These are phyloP conservation scores for Arothron firmamentum DNA, from an alignment of 2,113 vertebrate genomes.

Conservation along the genomic window DNA sequence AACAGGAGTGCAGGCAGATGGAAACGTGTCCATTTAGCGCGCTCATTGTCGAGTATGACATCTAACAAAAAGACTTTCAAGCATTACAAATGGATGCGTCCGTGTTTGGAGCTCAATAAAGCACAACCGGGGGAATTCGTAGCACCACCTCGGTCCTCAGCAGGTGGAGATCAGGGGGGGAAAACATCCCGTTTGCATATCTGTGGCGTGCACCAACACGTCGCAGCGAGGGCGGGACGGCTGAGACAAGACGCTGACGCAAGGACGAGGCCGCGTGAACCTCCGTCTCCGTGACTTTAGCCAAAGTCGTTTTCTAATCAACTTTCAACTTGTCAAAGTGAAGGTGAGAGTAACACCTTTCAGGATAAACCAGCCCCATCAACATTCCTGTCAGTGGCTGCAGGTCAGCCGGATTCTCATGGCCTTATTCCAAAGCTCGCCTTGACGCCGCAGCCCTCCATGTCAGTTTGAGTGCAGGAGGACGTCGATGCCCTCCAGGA, in stretches of 20 bases:
- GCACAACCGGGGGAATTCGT: constrained; percentile 28
- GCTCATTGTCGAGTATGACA: constrained; percentile 36
- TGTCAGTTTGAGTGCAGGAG: constrained; percentile 33
- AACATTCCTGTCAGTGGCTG: constrained; percentile 58
- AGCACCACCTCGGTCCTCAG: constrained; percentile 12
- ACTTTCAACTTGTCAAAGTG: constrained; percentile 49
- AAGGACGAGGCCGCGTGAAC: neutral
- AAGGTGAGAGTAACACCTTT: constrained; percentile 46
- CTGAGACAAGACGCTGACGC: constrained; percentile 37
- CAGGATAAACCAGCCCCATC: constrained; percentile 59
- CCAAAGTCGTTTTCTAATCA: constrained; percentile 64
- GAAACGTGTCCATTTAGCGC: constrained; percentile 22
- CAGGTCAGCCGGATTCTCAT: constrained; percentile 45
- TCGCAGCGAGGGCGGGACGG: constrained; percentile 8
- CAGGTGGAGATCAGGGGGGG: neutral
- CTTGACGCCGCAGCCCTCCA: constrained; percentile 9
- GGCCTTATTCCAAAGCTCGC: constrained; percentile 53
- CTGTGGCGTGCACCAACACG: neutral
- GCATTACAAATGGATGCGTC: constrained; percentile 42
- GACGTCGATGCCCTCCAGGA: constrained; percentile 50
- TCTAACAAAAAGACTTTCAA: constrained; percentile 54
- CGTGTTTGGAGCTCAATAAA: constrained; percentile 45
- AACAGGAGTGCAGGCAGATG: neutral
- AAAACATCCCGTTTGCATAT: too few relatives aligned
- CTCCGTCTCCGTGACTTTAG: constrained; percentile 50